A percentile compares a stretch with the other conserved stretches of the same genome.
phyloP scores from a whole-genome alignment of 2,797 vertebrate genomes.

The Pogoniulus pusillus region DNA sequence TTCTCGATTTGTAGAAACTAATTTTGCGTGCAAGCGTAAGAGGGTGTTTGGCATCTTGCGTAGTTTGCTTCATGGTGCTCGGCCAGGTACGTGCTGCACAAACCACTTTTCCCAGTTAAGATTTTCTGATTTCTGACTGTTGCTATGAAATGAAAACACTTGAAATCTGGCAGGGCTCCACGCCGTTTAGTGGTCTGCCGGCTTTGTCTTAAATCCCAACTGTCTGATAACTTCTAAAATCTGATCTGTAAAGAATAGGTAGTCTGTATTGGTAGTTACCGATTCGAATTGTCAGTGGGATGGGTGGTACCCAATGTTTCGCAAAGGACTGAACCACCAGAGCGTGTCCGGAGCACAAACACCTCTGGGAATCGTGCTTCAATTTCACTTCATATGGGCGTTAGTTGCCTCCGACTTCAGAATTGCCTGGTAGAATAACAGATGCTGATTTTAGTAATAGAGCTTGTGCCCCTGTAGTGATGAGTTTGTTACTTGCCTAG shows the following conservation, averaged over 20 bases:
- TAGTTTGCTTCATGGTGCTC: neutral
- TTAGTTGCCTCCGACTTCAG: neutral
- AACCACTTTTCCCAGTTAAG: neutral
- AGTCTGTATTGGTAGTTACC: neutral
- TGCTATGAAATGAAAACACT: neutral
- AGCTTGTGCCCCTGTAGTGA: rapidly evolving
- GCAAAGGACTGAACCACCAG: neutral
- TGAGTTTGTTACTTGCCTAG: neutral
- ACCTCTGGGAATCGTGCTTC: neutral
- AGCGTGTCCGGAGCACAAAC: neutral
- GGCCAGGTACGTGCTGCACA: neutral
- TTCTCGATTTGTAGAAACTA: rapidly evolving
- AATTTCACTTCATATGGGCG: neutral
- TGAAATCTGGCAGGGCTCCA: neutral
- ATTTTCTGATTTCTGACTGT: neutral
- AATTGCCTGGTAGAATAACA: neutral
- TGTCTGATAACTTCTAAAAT: neutral
- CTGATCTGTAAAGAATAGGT: neutral
- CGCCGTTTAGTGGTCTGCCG: rapidly evolving
- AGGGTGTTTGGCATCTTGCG: neutral
- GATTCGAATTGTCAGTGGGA: rapidly evolving
- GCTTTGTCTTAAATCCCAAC: neutral
- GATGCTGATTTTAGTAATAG: neutral
- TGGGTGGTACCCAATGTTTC: neutral
- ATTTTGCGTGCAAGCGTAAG: rapidly evolving